A percentile compares a stretch with the other conserved stretches of the same genome.
Conservation (phyloP, 2,113 vertebrate genomes). For the Romanogobio albipinnatus region DNA sequence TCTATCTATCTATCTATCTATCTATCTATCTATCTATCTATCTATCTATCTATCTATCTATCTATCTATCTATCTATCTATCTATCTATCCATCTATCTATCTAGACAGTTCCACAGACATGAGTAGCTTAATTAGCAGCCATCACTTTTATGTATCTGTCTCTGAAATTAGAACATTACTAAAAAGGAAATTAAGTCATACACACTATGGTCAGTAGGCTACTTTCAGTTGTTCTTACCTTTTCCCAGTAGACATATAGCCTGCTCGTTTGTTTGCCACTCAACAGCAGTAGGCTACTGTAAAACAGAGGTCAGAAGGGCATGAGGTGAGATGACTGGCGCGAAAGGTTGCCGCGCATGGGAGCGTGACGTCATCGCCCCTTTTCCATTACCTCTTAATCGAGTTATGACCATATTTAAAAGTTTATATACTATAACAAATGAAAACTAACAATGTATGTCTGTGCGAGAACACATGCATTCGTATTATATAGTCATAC, state of each 20-base stretch:
- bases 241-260: background rate
- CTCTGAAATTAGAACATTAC: background rate
- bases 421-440: background rate
- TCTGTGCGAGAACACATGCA: background rate
- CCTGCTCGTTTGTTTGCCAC: background rate
- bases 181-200: background rate
- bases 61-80: background rate
- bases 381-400: background rate
- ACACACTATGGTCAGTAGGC: background rate
- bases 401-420: background rate
- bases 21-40: background rate
- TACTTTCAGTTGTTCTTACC: background rate
- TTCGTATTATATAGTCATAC: background rate
- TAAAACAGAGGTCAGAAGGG: background rate
- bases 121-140: too few relatives aligned
- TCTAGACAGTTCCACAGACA: background rate
- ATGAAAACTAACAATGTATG: background rate
- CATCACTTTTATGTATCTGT: background rate
- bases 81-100: background rate
- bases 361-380: background rate
- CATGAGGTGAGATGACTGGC: background rate
- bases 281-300: background rate
- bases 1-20: background rate
- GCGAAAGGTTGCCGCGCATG: background rate
- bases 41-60: background rate